A percentile compares a stretch with the other conserved stretches of the same genome.
Evolutionary conservation across 2,888 invertebrate species (phyloP).

Genomic region (Abrostola tripartita): DNA sequence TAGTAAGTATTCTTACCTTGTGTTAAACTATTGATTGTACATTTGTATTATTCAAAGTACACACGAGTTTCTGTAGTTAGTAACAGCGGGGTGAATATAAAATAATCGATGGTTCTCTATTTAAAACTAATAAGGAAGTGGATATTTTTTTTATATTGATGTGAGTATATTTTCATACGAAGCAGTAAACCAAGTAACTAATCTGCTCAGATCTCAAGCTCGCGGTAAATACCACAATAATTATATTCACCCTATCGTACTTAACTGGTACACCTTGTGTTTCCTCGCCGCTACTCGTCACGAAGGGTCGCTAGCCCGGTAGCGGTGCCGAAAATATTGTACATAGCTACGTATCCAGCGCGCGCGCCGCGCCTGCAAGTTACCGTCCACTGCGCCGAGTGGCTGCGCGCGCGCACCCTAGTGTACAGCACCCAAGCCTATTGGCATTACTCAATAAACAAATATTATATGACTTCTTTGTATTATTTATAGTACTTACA

Average conservation of each 20-base stretch:
- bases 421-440: conserved; percentile 60
- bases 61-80: conserved; percentile 29
- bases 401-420: conserved; percentile 5
- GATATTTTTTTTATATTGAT: conserved; percentile 14
- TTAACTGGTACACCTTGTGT: conserved; percentile 6
- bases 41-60: conserved; percentile 46
- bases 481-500: conserved; percentile 26
- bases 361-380: not conserved
- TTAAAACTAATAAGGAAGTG: conserved; percentile 16
- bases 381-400: not conserved
- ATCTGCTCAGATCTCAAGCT: conserved; percentile 7
- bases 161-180: conserved; percentile 5
- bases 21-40: conserved; percentile 39
- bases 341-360: not conserved
- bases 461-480: conserved; percentile 42
- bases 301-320: too few relatives aligned
- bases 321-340: too few relatives aligned
- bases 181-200: conserved; percentile 4
- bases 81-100: conserved; percentile 37
- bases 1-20: conserved; percentile 30
- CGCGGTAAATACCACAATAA: conserved; percentile 1
- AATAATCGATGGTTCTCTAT: conserved; percentile 6
- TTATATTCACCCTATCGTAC: conserved; percentile 30
- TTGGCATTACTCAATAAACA: conserved; percentile 75
- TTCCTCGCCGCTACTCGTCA: not conserved